Evolutionary conservation across 2,888 invertebrate species (phyloP), one percentile per base, ranked within the genome.

Genomic region (Drosophila rubida): DNA sequence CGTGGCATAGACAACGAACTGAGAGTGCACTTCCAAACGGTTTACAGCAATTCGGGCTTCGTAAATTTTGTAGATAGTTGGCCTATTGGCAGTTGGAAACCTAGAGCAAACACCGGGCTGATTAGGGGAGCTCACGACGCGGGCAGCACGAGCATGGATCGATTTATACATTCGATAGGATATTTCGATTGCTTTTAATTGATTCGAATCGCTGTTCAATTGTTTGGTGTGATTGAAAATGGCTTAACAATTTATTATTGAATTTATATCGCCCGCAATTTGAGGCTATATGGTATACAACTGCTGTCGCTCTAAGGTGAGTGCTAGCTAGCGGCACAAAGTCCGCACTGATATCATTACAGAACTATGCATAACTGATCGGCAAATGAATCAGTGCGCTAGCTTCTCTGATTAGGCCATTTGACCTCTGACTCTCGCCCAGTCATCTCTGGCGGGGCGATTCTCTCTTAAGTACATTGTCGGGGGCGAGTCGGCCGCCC

Each of bases 161-260:
- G 63, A 49, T 54, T 74, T 76, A 80, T 76, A 71, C 53, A 67
- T 79, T 74, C 74, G 77, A 74, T 83, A 86, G 66, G 75, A 86
- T 86, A 82, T 77, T 76, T 79, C 79, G 87, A 88, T 87, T 88
- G 87, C 79, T 80, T 78, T 87, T 88, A 90, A 89, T 90, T 90
- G 85, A 75, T 82, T 82, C 72, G 86, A 87, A 83, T 83, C 81
- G 78, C 70, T 77, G 87, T 86, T 86, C 86, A 89, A 81, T 88
- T 75, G 90, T 78, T 80, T 79, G 86, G 78, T 88, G 90, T 88
- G 88, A 88, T 90, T 90, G 89, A 88, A 89, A 78, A 82, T 72
- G 73, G 81, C 75, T 85, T 77, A 77, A 83, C 63, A 67, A 61
- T 86, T 86, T 88, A 88, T 88, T 88, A 74, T 72, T 74, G 65